Conservation (phyloP, 2,797 vertebrate species). For the Dendrocincla fuliginosa region DNA sequence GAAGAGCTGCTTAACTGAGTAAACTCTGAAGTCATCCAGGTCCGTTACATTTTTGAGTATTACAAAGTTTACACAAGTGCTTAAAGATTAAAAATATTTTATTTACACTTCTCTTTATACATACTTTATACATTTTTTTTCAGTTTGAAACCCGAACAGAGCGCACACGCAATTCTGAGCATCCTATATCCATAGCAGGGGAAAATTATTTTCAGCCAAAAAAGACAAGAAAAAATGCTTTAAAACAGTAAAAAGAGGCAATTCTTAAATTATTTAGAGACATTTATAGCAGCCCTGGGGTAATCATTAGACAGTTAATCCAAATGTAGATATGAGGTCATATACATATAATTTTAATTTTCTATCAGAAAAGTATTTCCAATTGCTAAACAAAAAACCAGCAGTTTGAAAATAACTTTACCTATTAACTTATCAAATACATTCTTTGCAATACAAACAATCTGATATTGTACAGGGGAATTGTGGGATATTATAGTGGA, state of each 20-base stretch:
- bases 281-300: slow-evolving; percentile 66
- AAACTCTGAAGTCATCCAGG: background rate
- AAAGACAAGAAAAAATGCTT: slow-evolving; percentile 61
- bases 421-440: slow-evolving; percentile 64
- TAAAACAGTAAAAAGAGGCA: slow-evolving; percentile 73
- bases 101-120: slow-evolving; percentile 83
- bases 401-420: slow-evolving; percentile 70
- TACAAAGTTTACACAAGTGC: slow-evolving; percentile 1
- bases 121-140: slow-evolving; percentile 78
- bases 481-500: slow-evolving; percentile 6
- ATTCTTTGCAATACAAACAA: slow-evolving; percentile 68
- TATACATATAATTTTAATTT: slow-evolving; percentile 61
- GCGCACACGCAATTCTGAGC: slow-evolving; percentile 71
- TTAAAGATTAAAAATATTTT: slow-evolving; percentile 85
- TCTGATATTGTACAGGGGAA: slow-evolving; percentile 54
- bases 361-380: slow-evolving; percentile 72
- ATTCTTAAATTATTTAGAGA: slow-evolving; percentile 74
- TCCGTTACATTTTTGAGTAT: background rate
- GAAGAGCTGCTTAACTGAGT: background rate
- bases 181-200: slow-evolving; percentile 74
- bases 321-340: slow-evolving; percentile 70
- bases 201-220: slow-evolving; percentile 70
- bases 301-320: slow-evolving; percentile 72
- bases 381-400: slow-evolving; percentile 64
- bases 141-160: slow-evolving; percentile 76